Evolutionary conservation across 1,140 invertebrate genomes (phyloP).

Genomic region (Aleiodes sp.): DNA sequence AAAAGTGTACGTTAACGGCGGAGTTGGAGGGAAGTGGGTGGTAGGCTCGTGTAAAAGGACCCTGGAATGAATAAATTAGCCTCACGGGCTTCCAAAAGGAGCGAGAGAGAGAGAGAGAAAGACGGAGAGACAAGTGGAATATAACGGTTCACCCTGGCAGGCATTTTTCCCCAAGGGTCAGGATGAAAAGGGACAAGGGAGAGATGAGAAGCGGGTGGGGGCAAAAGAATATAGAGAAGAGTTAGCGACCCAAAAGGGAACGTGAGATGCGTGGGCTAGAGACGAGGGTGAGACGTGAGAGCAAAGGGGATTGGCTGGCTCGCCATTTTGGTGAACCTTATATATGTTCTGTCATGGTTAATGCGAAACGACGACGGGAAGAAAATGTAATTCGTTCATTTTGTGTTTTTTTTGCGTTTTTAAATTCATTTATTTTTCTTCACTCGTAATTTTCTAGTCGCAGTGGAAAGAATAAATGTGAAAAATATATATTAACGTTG

Average conservation of each 20-base stretch:
- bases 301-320: constrained; percentile 48
- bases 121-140: neutral
- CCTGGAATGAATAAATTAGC: constrained; percentile 63
- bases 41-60: constrained; percentile 55
- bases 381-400: constrained; percentile 29
- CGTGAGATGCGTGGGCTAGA: constrained; percentile 24
- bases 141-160: neutral
- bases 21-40: constrained; percentile 21
- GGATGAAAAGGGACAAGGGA: constrained; percentile 17
- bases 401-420: neutral
- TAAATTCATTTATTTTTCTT: neutral
- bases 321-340: constrained; percentile 62
- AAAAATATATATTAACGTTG: neutral
- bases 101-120: constrained; percentile 18
- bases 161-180: constrained; percentile 14
- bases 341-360: constrained; percentile 23
- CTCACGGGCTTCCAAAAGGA: constrained; percentile 32
- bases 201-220: constrained; percentile 16
- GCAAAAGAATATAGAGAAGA: constrained; percentile 24
- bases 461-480: neutral
- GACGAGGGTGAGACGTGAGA: constrained; percentile 41
- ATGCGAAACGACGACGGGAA: constrained; percentile 20
- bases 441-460: neutral
- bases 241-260: constrained; percentile 34
- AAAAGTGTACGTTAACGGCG: constrained; percentile 31